phyloP scores from a whole-genome alignment of 2,888 invertebrate genomes.

The Beris chalybata region DNA sequence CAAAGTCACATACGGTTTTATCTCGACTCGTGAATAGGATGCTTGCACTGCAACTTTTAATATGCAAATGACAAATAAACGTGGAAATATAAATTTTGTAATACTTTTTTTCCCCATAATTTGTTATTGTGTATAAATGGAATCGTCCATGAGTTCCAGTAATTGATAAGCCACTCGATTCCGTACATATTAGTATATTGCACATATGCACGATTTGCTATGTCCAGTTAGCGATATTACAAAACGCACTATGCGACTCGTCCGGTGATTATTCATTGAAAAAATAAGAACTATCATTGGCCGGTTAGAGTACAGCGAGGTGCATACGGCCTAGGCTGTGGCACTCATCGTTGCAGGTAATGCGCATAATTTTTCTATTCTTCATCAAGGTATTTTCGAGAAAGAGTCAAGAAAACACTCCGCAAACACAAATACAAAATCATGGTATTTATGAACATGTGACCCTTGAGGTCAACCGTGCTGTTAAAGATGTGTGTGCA shows the following conservation, averaged over 20 bases:
- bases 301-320: background rate
- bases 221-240: slow-evolving; percentile 16
- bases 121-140: slow-evolving; percentile 7
- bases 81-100: no score
- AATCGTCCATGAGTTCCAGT: slow-evolving; percentile 8
- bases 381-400: slow-evolving; percentile 15
- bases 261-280: slow-evolving; percentile 7
- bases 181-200: background rate
- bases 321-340: background rate
- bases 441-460: slow-evolving; percentile 34
- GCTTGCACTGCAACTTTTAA: no score
- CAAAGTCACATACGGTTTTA: no score
- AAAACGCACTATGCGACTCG: slow-evolving; percentile 5
- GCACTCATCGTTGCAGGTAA: background rate
- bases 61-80: no score
- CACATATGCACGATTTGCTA: background rate
- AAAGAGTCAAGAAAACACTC: background rate
- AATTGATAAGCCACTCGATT: slow-evolving; percentile 23
- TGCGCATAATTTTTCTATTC: slow-evolving; percentile 9
- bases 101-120: no score
- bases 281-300: slow-evolving; percentile 1
- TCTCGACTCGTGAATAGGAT: no score
- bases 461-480: slow-evolving; percentile 36
- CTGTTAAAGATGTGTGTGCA: slow-evolving; percentile 27
- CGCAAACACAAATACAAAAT: background rate